These are phyloP conservation scores for Castor canadensis DNA, from an alignment of 2,113 vertebrate species.

Conservation along the genomic window DNA sequence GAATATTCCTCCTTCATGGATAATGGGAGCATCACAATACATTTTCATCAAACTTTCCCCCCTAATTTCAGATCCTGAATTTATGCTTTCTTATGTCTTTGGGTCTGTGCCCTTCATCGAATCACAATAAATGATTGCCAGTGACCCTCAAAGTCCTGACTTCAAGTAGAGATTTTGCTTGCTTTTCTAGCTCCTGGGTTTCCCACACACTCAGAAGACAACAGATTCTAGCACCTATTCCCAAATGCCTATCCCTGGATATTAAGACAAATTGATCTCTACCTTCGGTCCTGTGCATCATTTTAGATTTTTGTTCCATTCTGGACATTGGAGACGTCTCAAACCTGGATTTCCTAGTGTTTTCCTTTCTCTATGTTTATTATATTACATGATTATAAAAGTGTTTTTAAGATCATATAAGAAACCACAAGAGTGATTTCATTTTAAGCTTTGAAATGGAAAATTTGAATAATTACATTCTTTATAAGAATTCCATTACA, in stretches of 20 bases:
- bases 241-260: neutral
- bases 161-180: neutral
- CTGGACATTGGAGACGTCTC: neutral
- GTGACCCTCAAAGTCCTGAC: neutral
- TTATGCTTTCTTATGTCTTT: neutral
- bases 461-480: neutral
- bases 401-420: neutral
- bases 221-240: neutral
- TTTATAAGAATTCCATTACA: neutral
- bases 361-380: too few species aligned
- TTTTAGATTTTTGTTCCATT: conserved; percentile 9
- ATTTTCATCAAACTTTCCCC: neutral
- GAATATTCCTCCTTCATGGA: neutral
- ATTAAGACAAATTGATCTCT: neutral
- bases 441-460: neutral
- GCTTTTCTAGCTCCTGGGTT: neutral
- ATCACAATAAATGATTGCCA: neutral
- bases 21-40: neutral
- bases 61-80: neutral
- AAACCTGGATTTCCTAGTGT: neutral
- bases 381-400: too few species aligned
- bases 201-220: neutral
- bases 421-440: neutral
- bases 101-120: neutral
- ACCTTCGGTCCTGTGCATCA: neutral